Percentiles rank a stretch among this genome's conserved stretches.
phyloP scores from a whole-genome alignment of 2,113 vertebrate genomes.

The Lophius piscatorius region DNA sequence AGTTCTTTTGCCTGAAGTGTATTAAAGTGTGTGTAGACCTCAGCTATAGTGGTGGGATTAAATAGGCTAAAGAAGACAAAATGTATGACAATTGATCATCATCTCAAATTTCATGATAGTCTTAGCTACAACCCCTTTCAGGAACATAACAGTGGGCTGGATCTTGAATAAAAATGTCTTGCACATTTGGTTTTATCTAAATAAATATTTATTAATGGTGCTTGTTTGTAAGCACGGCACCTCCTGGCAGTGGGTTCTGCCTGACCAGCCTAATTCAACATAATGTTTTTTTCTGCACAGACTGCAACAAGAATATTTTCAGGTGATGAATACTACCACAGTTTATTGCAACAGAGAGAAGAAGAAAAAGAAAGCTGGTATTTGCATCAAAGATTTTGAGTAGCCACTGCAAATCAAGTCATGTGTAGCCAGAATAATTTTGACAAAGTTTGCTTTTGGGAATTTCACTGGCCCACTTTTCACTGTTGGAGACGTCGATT shows the following conservation, averaged over 20 bases:
- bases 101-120: no score
- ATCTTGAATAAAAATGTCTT: no score
- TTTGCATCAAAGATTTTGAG: not conserved
- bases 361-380: not conserved
- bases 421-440: not conserved
- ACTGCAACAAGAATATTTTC: not conserved
- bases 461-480: no score
- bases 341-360: not conserved
- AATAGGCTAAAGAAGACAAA: no score
- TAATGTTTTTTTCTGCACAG: not conserved
- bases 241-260: not conserved
- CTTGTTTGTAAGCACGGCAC: constrained; percentile 1
- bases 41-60: no score
- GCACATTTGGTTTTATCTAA: constrained; percentile 19
- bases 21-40: no score
- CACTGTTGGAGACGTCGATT: no score
- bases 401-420: not conserved
- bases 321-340: no score
- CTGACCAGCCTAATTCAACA: constrained; percentile 4
- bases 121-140: no score
- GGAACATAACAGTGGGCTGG: no score
- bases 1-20: no score
- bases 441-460: not conserved
- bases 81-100: no score
- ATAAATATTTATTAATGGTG: constrained; percentile 22